These are phyloP conservation scores for Unio delphinus DNA, from an alignment of 2,888 invertebrate species.

Conservation along the genomic window DNA sequence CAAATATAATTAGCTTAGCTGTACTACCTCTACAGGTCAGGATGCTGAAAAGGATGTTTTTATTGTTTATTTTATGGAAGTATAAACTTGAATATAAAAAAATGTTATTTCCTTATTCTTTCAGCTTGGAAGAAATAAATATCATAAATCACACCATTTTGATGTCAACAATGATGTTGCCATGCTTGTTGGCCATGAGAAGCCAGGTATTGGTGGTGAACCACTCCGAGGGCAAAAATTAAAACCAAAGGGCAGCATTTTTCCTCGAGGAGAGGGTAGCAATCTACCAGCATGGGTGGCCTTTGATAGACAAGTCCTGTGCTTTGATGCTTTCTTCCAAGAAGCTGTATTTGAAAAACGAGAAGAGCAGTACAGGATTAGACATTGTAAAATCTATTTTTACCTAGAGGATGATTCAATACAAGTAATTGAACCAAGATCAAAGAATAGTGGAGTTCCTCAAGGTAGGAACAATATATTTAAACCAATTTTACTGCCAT, in stretches of 20 bases:
- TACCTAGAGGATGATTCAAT: slow-evolving; percentile 94
- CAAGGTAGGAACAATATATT: slow-evolving; percentile 78
- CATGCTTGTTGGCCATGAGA: slow-evolving; percentile 77
- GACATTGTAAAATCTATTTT: slow-evolving; percentile 87
- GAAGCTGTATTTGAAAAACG: slow-evolving; percentile 85
- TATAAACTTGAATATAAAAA: not conserved
- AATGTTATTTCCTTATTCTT: slow-evolving; percentile 7
- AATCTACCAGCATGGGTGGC: slow-evolving; percentile 88
- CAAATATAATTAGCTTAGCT: too few species aligned
- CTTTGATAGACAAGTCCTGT: slow-evolving; percentile 87
- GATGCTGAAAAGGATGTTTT: not conserved
- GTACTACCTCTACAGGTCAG: too few species aligned
- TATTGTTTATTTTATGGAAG: not conserved
- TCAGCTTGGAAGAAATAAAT: slow-evolving; percentile 79
- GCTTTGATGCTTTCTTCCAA: slow-evolving; percentile 85
- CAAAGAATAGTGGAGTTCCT: slow-evolving; percentile 86
- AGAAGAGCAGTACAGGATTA: slow-evolving; percentile 79
- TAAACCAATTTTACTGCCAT: not conserved
- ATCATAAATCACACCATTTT: slow-evolving; percentile 78
- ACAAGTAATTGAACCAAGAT: slow-evolving; percentile 86
- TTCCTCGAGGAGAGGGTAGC: slow-evolving; percentile 82
- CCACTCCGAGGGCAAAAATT: slow-evolving; percentile 74
- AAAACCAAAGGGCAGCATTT: slow-evolving; percentile 79
- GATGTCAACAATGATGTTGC: slow-evolving; percentile 73
- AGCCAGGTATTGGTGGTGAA: slow-evolving; percentile 77